Base-by-base conservation (phyloP, 37 sponge, comb jelly and placozoan genomes). In the Beroe ovata region DNA sequence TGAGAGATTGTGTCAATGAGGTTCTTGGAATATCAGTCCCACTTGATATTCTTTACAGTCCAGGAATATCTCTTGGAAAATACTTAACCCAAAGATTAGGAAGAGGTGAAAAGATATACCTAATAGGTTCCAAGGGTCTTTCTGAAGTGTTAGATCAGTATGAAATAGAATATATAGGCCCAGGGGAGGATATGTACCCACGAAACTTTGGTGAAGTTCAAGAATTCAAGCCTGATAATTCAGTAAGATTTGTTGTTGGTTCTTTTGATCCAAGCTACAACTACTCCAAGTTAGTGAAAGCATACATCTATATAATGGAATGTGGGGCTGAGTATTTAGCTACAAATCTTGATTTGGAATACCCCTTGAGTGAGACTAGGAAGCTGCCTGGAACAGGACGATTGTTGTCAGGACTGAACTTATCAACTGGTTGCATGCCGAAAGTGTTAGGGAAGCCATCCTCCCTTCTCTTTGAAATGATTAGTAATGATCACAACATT, bases 371-470 rank as follows among this genome's bases (percentile, higher is more conserved):
- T 29, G 41, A 89, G 25, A 29, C 54, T 0, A 62, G 62, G n/a
- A 8, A 37, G 23, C 47, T 89, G 16, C 90, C 90, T 37, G 90
- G 90, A 3, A 40, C 64, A 0, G 64, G 69, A 29, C 23, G 64
- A 39, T 60, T 89, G 21, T 22, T 89, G 37, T 23, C 58, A 29
- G 90, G 69, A 3, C 39, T 89, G 1, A 89, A 36, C 19, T 60
- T 35, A 16, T 20, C 32, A 19, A 60, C 35, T 38, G 69, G 69
- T n/a, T 2, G 33, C 0, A 8, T 29, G 26, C 62, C 90, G 3
- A 89, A 64, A 35, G 69, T 89, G 20, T 25, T 89, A 26, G 90
- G 90, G 29, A 89, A 89, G 34, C 90, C 90, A 11, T 89, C 41
- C 54, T 34, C 38, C 29, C 69, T 64, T 32, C 33, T 89, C 8